Conservation (phyloP, 2,113 vertebrate genomes). For the Pteropus alecto region DNA sequence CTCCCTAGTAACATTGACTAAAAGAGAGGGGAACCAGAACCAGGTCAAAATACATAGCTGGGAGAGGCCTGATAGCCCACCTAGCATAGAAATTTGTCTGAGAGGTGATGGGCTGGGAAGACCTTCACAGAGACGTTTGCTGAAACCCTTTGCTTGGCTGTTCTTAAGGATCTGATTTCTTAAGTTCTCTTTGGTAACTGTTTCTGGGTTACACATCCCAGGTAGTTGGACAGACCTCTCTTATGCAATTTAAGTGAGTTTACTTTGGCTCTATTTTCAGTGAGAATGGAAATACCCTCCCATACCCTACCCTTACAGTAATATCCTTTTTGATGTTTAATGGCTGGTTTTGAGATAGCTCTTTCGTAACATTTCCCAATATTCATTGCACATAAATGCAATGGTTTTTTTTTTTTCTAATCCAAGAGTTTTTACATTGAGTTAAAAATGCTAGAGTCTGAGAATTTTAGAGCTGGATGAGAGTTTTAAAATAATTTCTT, state of each 20-base stretch:
- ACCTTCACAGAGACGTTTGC: not conserved
- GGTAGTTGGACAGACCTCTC: not conserved
- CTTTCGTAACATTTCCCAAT: not conserved
- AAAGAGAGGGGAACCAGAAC: not conserved
- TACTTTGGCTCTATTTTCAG: conserved; percentile 17
- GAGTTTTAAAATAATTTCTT: not conserved
- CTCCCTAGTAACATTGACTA: not conserved
- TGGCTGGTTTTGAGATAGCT: not conserved
- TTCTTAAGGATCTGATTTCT: conserved; percentile 37
- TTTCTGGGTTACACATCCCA: not conserved
- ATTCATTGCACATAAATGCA: not conserved
- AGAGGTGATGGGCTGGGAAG: not conserved
- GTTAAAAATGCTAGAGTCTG: not conserved
- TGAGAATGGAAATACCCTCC: not conserved
- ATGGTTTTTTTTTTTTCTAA: not conserved
- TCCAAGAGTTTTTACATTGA: not conserved
- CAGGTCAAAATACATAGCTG: not conserved
- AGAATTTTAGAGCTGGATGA: not conserved
- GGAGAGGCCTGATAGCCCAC: not conserved
- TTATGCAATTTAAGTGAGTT: not conserved
- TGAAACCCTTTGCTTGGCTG: not conserved
- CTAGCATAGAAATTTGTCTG: not conserved
- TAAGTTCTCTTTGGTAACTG: conserved; percentile 13
- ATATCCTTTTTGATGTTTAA: not conserved
- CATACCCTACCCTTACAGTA: not conserved